Evolutionary conservation across 2,797 vertebrate genomes (phyloP).

Genomic region (Podarcis siculus): DNA sequence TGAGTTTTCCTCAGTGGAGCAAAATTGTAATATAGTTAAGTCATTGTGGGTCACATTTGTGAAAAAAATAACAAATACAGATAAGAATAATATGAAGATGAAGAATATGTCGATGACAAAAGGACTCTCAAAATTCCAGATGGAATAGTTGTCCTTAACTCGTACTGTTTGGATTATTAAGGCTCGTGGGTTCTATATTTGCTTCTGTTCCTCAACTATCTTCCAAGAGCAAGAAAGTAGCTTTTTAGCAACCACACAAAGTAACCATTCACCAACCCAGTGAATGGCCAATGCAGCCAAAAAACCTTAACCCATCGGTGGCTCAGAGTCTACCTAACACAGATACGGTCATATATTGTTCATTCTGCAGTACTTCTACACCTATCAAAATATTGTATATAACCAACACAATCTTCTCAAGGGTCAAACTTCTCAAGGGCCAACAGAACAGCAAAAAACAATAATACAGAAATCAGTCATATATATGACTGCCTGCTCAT

Average conservation of each 20-base stretch:
- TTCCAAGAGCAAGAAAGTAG: neutral
- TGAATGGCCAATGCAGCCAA: neutral
- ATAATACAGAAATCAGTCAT: neutral
- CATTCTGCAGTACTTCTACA: neutral
- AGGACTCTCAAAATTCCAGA: neutral
- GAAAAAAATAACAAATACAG: neutral
- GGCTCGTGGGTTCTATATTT: neutral
- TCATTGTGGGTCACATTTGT: too few relatives aligned
- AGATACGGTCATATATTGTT: neutral
- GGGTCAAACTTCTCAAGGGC: neutral
- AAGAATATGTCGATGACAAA: neutral
- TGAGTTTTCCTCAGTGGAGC: conserved; percentile 6
- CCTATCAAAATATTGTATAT: neutral
- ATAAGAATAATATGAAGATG: too few relatives aligned
- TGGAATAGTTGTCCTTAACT: conserved; percentile 6
- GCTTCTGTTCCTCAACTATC: neutral
- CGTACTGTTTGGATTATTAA: conserved; percentile 1
- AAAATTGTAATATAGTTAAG: neutral
- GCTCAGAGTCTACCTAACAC: neutral
- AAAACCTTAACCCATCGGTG: neutral
- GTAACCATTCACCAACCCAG: neutral
- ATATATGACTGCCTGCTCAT: neutral
- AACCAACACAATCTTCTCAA: neutral
- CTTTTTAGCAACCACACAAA: neutral
- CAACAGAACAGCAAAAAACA: neutral